These are phyloP conservation scores for Musca vetustissima DNA, from an alignment of 1,140 invertebrate genomes.

Conservation along the genomic window DNA sequence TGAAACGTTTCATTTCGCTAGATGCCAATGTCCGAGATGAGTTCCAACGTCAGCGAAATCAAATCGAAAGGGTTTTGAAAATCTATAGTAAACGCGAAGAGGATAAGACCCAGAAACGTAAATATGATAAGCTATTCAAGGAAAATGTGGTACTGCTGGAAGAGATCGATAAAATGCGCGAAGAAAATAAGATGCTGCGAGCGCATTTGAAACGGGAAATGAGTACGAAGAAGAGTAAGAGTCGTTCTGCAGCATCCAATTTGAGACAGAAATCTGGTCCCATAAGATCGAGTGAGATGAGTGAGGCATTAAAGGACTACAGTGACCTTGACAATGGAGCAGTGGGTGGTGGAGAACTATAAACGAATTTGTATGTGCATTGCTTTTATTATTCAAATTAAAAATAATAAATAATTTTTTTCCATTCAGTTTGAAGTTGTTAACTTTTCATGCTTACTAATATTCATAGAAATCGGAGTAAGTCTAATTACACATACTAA, in stretches of 20 bases:
- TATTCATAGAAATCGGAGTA: too few species aligned
- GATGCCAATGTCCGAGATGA: slow-evolving; percentile 76
- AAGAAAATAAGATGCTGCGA: slow-evolving; percentile 35
- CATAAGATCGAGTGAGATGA: not conserved
- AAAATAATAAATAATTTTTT: too few species aligned
- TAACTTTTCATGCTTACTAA: too few species aligned
- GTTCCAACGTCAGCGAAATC: slow-evolving; percentile 75
- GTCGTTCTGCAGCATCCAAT: not conserved
- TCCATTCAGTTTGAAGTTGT: too few species aligned
- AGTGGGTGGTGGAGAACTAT: not conserved
- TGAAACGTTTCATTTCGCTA: slow-evolving; percentile 63
- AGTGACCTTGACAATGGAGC: not conserved
- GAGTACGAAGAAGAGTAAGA: not conserved
- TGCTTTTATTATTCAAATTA: too few species aligned
- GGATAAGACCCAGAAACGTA: slow-evolving; percentile 38
- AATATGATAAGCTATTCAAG: slow-evolving; percentile 58
- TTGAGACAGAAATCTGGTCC: not conserved
- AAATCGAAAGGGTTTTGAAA: slow-evolving; percentile 73
- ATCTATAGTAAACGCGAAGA: slow-evolving; percentile 54
- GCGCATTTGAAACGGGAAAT: slow-evolving; percentile 36
- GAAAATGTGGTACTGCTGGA: slow-evolving; percentile 75
- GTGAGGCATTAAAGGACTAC: not conserved
- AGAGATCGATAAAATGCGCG: slow-evolving; percentile 58
- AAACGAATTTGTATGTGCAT: too few species aligned
- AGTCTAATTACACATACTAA: too few species aligned